These are phyloP conservation scores for Pediacus dermestoides DNA, from an alignment of 2,888 invertebrate genomes.

Conservation along the genomic window DNA sequence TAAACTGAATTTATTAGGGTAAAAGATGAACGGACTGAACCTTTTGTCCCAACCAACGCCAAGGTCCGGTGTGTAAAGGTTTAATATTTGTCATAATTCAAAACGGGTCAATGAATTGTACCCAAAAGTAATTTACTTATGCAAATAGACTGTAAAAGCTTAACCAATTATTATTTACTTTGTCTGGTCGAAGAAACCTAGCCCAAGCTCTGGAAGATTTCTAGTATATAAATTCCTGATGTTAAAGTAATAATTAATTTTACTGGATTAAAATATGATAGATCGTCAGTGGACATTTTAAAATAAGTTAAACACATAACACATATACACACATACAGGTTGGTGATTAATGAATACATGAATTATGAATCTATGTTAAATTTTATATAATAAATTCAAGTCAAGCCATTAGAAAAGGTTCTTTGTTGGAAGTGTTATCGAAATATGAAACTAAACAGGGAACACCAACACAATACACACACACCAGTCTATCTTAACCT, in stretches of 20 bases:
- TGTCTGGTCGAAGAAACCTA: too few species aligned
- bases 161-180: slow-evolving; percentile 7
- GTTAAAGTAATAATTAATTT: too few species aligned
- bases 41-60: slow-evolving; percentile 14
- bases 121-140: slow-evolving; percentile 17
- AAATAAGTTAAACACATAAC: slow-evolving; percentile 8
- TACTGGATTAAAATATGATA: too few species aligned
- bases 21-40: slow-evolving; percentile 10
- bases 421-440: slow-evolving; percentile 26
- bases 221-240: too few species aligned
- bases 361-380: slow-evolving; percentile 11
- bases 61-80: slow-evolving; percentile 20
- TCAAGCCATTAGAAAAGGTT: slow-evolving; percentile 9
- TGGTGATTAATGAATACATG: slow-evolving; percentile 11
- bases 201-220: too few species aligned
- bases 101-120: slow-evolving; percentile 26
- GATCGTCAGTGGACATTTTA: too few species aligned
- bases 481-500: slow-evolving; percentile 38
- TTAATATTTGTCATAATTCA: slow-evolving; percentile 32
- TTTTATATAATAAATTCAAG: slow-evolving; percentile 11
- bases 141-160: slow-evolving; percentile 22
- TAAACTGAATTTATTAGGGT: slow-evolving; percentile 31
- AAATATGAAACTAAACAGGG: slow-evolving; percentile 26
- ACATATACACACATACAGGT: too few species aligned
- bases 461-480: slow-evolving; percentile 28